Evolutionary conservation across 2,797 vertebrate genomes (phyloP), one percentile per base, ranked within the genome.

Genomic region (Malacoraja senta): DNA sequence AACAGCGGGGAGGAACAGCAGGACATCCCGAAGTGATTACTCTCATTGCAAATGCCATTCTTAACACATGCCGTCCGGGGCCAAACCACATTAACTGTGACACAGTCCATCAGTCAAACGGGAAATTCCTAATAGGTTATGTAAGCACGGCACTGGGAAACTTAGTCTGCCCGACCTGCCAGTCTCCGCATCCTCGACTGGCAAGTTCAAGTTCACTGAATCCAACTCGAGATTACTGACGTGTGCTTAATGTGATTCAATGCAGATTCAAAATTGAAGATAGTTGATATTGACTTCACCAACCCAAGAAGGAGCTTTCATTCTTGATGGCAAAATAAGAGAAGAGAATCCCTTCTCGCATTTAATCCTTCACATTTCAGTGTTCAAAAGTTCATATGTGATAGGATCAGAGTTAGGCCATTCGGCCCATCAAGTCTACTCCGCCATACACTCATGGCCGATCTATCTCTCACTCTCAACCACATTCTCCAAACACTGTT

Each of bases 91-190:
- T 91, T 74, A 91, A 29, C 35, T 38, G 71, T 58, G 38, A 24
- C 21, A 53, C 90, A 91, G 71, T 53, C 90, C 74, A 91, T 35
- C 71, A 74, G 74, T 74, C 72, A 92, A 15, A n/a, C 53, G 38
- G 53, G 8, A 88, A 35, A 68, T 21, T 65, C 17, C 15, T 88
- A 68, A 88, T 58, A 21, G 71, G 26, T 92, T 91, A 74, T 53
- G 71, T 10, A 21, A 35, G n/a, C 84, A 88, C 3, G 32, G 24
- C 26, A 92, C 24, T 29, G 38, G 53, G 24, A 76, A 17, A 91
- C 13, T 17, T 76, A 71, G 90, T 92, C 90, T 76, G 44, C 72
- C 38, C 72, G 44, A 76, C 90, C 38, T 88, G 29, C 19, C 68
- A n/a, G 26, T 74, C 21, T n/a, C 44, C n/a, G 24, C 90, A 76